Percentiles rank a stretch among this genome's conserved stretches.
Evolutionary conservation across 1,140 invertebrate genomes (phyloP).

Genomic region (Nymphalis io): DNA sequence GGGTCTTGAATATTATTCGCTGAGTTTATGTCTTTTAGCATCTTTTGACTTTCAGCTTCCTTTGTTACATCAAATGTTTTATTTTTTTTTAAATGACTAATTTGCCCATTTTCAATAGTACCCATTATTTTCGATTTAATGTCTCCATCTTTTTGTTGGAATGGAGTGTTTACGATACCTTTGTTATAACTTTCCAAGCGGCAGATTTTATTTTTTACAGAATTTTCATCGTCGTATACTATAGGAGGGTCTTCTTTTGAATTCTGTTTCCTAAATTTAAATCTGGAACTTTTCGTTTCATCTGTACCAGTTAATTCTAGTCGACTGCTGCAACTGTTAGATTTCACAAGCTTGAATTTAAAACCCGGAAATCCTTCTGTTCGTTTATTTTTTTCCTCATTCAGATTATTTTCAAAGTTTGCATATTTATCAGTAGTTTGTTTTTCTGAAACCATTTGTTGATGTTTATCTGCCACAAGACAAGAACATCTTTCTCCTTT

Average conservation of each 20-base stretch:
- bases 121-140: constrained; percentile 50
- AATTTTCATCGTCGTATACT: constrained; percentile 74
- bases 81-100: constrained; percentile 42
- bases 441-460: constrained; percentile 55
- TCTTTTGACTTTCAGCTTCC: constrained; percentile 15
- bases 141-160: constrained; percentile 64
- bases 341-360: constrained; percentile 90
- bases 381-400: constrained; percentile 54
- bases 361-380: constrained; percentile 81
- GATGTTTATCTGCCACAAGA: constrained; percentile 67
- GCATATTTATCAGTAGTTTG: constrained; percentile 41
- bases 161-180: constrained; percentile 71
- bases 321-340: constrained; percentile 91
- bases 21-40: constrained; percentile 36
- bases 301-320: constrained; percentile 87
- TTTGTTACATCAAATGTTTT: constrained; percentile 18
- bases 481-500: constrained; percentile 76
- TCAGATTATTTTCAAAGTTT: constrained; percentile 44
- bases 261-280: constrained; percentile 62
- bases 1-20: constrained; percentile 40
- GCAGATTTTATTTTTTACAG: constrained; percentile 79
- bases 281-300: constrained; percentile 64
- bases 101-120: constrained; percentile 44
- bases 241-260: constrained; percentile 71
- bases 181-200: constrained; percentile 78